Evolutionary conservation across 2,113 vertebrate species (phyloP).

Genomic region (Platichthys stellatus): DNA sequence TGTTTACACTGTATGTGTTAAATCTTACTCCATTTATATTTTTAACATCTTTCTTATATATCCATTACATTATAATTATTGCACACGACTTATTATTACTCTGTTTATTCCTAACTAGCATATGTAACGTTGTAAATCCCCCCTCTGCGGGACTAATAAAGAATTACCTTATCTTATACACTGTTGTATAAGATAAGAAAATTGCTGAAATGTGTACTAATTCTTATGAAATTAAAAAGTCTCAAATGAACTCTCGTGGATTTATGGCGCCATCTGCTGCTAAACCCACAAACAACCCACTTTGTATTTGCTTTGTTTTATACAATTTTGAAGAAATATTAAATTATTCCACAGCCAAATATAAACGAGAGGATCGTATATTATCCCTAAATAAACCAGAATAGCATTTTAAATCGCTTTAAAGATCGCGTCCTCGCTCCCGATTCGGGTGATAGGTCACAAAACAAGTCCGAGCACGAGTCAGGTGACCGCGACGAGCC

Average conservation of each 20-base stretch:
- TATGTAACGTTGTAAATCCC: too few relatives aligned
- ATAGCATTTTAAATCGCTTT: fast-evolving
- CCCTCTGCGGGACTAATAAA: too few relatives aligned
- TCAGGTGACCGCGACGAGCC: constrained; percentile 88
- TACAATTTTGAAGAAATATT: not conserved
- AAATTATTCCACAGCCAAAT: not conserved
- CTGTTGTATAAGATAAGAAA: too few relatives aligned
- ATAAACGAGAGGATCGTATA: fast-evolving
- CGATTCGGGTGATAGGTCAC: constrained; percentile 69
- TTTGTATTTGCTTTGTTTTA: not conserved
- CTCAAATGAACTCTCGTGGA: not conserved
- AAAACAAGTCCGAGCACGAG: constrained; percentile 77
- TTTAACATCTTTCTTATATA: too few relatives aligned
- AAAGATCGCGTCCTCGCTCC: not conserved
- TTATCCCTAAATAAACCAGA: not conserved
- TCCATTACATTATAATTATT: too few relatives aligned
- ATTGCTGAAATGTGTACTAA: too few relatives aligned
- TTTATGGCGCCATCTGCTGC: constrained; percentile 48
- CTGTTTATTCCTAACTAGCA: too few relatives aligned
- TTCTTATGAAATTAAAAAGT: not conserved
- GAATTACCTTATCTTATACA: too few relatives aligned
- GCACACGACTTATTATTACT: too few relatives aligned
- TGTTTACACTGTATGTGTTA: too few relatives aligned
- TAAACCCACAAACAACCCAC: not conserved
- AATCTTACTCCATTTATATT: too few relatives aligned